Base-by-base conservation (phyloP, 2,113 vertebrate species). In the Triplophysa rosa region DNA sequence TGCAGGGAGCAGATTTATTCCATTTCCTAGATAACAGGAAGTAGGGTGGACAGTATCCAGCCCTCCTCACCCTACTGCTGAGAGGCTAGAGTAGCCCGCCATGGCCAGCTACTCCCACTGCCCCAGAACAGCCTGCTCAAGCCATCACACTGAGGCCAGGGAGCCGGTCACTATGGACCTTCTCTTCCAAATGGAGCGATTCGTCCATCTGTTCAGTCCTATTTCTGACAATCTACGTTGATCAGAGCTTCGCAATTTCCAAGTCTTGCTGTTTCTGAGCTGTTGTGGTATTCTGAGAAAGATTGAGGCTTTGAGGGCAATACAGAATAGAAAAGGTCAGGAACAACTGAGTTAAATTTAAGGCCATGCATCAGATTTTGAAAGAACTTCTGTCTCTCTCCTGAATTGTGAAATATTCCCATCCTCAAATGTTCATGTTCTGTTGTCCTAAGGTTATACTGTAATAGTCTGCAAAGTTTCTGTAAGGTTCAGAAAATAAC, bases 141-240 rank as follows among this genome's bases (percentile, higher is more conserved):
- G 45, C 68, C 24, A 65, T 5, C n/a, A 65, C 11, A 37, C 26
- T 76, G 16, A 45, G 56, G 37, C 58, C 59, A 26, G 72, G 58
- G 56, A 74, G 14, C 56, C 24, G 64, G 14, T 24, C 61, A 52
- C 74, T 29, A 14, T 37, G 40, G 62, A 65, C 62, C 23, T 33
- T 10, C 19, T 77, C 45, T 37, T 77, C 74, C 74, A 52, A 66
- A 65, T 65, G 62, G 13, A 74, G 72, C 58, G 16, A 42, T 59
- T 73, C 70, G 47, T 74, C 72, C 72, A 74, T 74, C 72, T 74
- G 72, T 24, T 74, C 59, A 47, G 21, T n/a, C 12, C 62, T 65
- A 33, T 65, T 75, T 77, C 47, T 65, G 74, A 65, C 19, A 54
- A 63, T 37, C 62, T 77, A 12, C 29, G 45, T 65, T 65, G 24